phyloP scores from a whole-genome alignment of 2,888 invertebrate genomes.

The Piscicola geometra region DNA sequence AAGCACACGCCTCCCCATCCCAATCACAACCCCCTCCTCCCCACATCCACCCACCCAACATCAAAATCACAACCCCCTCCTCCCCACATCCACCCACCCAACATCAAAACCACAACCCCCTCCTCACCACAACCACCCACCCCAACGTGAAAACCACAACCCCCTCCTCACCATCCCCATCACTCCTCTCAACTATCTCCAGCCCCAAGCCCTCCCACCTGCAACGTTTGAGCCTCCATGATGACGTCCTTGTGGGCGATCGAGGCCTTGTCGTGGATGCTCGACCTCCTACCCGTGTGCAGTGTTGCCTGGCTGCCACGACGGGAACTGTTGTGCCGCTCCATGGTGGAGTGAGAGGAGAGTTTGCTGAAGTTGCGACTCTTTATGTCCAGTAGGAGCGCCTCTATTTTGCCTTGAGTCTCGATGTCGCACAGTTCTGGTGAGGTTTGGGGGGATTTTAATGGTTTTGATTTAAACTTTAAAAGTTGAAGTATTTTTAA shows the following conservation, averaged over 20 bases:
- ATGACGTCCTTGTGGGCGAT: conserved; percentile 89
- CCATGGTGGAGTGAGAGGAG: conserved; percentile 13
- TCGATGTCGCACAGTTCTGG: conserved; percentile 29
- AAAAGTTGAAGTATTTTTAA: too few relatives aligned
- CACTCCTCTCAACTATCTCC: too few relatives aligned
- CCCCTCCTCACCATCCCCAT: too few relatives aligned
- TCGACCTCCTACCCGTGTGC: conserved; percentile 66
- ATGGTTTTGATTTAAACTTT: too few relatives aligned
- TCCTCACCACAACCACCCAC: neutral
- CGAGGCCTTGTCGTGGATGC: conserved; percentile 83
- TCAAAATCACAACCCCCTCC: too few relatives aligned
- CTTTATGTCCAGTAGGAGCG: conserved; percentile 17
- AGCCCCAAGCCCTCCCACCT: too few relatives aligned
- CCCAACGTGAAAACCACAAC: neutral
- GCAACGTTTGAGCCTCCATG: conserved; percentile 74
- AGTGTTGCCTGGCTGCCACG: conserved; percentile 29
- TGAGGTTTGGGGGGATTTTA: too few relatives aligned
- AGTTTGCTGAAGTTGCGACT: conserved; percentile 8
- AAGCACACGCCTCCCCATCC: too few relatives aligned
- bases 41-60: too few relatives aligned
- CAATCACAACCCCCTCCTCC: too few relatives aligned
- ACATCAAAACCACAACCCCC: neutral
- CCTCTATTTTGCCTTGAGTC: conserved; percentile 7
- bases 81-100: neutral
- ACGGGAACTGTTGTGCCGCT: conserved; percentile 23